Conservation (phyloP, 2,797 vertebrate genomes). For the Brotula barbata region DNA sequence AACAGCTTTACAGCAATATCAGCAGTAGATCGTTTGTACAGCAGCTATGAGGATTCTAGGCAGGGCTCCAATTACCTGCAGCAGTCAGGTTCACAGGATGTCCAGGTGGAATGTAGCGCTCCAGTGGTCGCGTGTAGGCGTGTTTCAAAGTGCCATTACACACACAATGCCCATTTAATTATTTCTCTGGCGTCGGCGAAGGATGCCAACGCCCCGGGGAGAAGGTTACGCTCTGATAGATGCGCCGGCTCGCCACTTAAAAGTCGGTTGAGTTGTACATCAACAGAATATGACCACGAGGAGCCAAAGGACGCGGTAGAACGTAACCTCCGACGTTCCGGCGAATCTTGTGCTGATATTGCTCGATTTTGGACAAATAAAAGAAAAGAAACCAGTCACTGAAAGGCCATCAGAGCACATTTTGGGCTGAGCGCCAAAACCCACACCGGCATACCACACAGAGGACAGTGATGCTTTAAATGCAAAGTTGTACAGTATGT, state of each 20-base stretch:
- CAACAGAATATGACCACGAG: too few species aligned
- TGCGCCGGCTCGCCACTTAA: conserved; percentile 10
- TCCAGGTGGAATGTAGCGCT: conserved; percentile 25
- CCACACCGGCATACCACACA: conserved; percentile 56
- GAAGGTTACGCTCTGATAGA: conserved; percentile 14
- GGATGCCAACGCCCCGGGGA: conserved; percentile 26
- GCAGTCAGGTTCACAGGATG: conserved; percentile 26
- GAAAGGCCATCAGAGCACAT: conserved; percentile 56
- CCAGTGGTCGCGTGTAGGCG: conserved; percentile 24
- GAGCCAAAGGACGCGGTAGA: too few species aligned
- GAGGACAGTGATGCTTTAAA: conserved; percentile 55
- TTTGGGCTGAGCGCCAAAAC: conserved; percentile 53
- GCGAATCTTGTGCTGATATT: conserved; percentile 4
- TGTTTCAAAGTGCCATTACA: conserved; percentile 50
- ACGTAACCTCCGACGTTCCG: neutral
- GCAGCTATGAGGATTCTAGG: conserved; percentile 22
- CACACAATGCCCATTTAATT: conserved; percentile 21
- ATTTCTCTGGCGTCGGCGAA: conserved; percentile 22
- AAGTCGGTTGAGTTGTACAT: conserved; percentile 13
- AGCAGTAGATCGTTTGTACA: conserved; percentile 8
- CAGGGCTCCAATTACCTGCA: conserved; percentile 41
- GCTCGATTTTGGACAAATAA: conserved; percentile 4
- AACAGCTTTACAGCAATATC: conserved; percentile 51
- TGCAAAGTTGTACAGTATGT: conserved; percentile 42
- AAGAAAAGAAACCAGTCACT: conserved; percentile 7